These are phyloP conservation scores for Zosterops pallidus DNA, from an alignment of 2,113 vertebrate species.

Conservation along the genomic window DNA sequence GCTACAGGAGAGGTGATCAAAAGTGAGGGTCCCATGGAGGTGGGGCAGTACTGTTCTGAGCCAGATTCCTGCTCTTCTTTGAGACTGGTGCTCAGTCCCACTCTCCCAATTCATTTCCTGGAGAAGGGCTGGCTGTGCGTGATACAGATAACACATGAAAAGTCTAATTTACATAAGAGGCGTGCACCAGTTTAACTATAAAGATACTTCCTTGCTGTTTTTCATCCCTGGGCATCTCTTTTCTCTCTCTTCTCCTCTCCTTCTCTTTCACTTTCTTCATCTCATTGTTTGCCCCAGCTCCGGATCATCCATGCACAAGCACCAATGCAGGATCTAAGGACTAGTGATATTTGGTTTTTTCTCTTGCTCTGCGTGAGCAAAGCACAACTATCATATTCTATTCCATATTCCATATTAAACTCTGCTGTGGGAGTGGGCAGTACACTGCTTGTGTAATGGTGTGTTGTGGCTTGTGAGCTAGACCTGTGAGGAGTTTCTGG, in stretches of 20 bases:
- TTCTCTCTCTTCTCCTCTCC: background rate
- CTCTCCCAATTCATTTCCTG: background rate
- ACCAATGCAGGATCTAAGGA: background rate
- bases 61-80: background rate
- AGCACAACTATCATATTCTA: background rate
- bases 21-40: background rate
- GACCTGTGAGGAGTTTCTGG: background rate
- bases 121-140: background rate
- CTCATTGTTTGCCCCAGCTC: background rate
- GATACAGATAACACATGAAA: fast-evolving
- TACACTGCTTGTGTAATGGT: background rate
- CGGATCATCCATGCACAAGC: fast-evolving
- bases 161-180: background rate
- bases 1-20: background rate
- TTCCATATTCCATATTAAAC: background rate
- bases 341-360: background rate
- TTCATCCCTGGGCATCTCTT: background rate
- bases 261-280: background rate
- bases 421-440: background rate
- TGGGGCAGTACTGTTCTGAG: background rate
- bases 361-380: background rate
- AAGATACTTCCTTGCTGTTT: background rate
- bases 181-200: background rate
- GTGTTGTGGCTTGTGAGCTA: no score
- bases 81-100: background rate